Evolutionary conservation across 1,140 invertebrate genomes (phyloP).

Genomic region (Rhyacophila brunnea): DNA sequence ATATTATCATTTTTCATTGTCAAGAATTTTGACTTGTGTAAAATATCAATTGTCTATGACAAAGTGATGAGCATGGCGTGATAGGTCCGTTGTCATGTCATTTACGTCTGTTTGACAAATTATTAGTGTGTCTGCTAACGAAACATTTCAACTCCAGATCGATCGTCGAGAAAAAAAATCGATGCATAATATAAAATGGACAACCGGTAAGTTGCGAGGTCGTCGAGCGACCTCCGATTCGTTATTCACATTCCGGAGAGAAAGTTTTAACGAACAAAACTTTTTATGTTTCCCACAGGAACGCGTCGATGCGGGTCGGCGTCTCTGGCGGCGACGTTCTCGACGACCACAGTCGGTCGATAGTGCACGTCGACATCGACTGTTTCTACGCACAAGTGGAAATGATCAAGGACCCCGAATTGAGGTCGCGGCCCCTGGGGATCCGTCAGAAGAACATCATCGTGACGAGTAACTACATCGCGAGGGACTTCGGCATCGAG

Average conservation of each 20-base stretch:
- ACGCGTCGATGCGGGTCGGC: constrained; percentile 11
- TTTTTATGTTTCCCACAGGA: constrained; percentile 5
- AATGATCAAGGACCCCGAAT: constrained; percentile 66
- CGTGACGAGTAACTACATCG: constrained; percentile 78
- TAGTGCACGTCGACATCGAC: constrained; percentile 76
- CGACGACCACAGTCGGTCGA: constrained; percentile 58
- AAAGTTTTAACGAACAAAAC: not conserved
- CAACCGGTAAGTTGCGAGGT: no score
- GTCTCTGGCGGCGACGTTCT: constrained; percentile 14
- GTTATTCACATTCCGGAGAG: not conserved
- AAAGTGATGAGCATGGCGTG: no score
- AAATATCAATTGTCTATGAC: no score
- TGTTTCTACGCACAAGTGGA: constrained; percentile 85
- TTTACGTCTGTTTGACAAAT: no score
- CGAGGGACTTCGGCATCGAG: constrained; percentile 66
- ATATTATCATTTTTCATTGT: no score
- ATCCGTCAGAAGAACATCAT: constrained; percentile 78
- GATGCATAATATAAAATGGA: no score
- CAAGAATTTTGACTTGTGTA: no score
- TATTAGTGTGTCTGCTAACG: no score
- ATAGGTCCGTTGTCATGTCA: no score
- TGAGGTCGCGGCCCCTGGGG: constrained; percentile 65
- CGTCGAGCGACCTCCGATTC: not conserved
- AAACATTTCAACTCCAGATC: no score
- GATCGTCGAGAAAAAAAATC: no score